A percentile compares a stretch with the other conserved stretches of the same genome.
phyloP scores from a whole-genome alignment of 2,113 vertebrate species.

The Embiotoca jacksoni region DNA sequence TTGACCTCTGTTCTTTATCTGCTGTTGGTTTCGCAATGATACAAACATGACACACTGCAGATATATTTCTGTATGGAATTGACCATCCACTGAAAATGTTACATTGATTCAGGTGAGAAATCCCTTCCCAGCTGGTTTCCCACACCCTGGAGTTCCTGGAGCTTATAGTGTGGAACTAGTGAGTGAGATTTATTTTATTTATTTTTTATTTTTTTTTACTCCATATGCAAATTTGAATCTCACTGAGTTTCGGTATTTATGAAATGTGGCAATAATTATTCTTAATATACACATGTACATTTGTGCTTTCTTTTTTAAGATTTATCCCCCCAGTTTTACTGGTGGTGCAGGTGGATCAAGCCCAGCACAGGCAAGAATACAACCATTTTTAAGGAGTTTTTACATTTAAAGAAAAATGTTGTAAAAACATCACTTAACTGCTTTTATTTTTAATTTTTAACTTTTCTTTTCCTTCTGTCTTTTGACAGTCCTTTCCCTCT shows the following conservation, averaged over 20 bases:
- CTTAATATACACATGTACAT: neutral
- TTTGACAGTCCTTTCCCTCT: conserved; percentile 58
- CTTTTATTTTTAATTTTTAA: neutral
- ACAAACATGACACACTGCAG: neutral
- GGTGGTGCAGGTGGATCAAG: conserved; percentile 60
- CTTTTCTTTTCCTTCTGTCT: neutral
- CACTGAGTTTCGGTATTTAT: neutral
- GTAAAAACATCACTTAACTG: neutral
- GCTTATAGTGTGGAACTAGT: conserved; percentile 84
- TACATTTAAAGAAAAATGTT: no score
- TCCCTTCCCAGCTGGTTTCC: conserved; percentile 41
- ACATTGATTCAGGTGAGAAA: conserved; percentile 58
- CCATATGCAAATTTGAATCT: neutral
- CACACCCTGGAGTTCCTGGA: conserved; percentile 58
- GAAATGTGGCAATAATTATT: neutral
- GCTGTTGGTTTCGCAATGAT: no score
- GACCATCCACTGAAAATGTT: neutral
- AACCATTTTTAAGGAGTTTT: neutral
- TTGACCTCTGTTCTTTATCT: no score
- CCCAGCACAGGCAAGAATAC: conserved; percentile 56
- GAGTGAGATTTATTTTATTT: conserved; percentile 47
- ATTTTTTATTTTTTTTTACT: neutral
- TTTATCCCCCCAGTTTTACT: conserved; percentile 74
- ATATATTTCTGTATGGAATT: neutral
- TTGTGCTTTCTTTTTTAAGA: conserved; percentile 47